Conservation (phyloP, 2,797 vertebrate genomes). For the Gephyroberyx darwinii region DNA sequence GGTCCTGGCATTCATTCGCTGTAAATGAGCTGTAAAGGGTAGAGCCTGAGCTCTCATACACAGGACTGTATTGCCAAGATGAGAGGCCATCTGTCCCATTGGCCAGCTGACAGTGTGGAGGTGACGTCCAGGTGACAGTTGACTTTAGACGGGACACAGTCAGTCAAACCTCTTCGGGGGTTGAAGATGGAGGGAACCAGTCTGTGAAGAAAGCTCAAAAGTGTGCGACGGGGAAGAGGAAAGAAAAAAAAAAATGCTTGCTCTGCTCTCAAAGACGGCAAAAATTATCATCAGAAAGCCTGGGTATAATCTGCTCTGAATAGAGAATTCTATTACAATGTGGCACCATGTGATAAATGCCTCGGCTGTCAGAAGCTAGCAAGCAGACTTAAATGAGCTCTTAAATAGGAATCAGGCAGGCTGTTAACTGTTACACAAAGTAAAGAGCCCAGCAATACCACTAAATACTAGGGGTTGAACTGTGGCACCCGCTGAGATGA, state of each 20-base stretch:
- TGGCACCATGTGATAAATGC: conserved; percentile 74
- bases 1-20: conserved; percentile 21
- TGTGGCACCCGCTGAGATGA: conserved; percentile 49
- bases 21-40: conserved; percentile 40
- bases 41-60: conserved; percentile 6
- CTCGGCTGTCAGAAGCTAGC: conserved; percentile 71
- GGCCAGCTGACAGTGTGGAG: conserved; percentile 39
- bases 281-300: conserved; percentile 80
- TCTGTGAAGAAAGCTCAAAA: conserved; percentile 55
- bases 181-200: conserved; percentile 30
- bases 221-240: conserved; percentile 46
- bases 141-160: conserved; percentile 45
- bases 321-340: conserved; percentile 78
- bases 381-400: conserved; percentile 74
- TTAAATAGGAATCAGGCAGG: conserved; percentile 67
- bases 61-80: conserved; percentile 16
- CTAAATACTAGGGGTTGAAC: conserved; percentile 46
- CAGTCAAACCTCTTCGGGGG: conserved; percentile 31
- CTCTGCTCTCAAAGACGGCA: conserved; percentile 69
- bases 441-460: conserved; percentile 54
- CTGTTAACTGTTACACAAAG: conserved; percentile 67
- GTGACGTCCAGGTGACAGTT: conserved; percentile 51
- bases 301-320: conserved; percentile 79
- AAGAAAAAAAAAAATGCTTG: conserved; percentile 27
- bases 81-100: conserved; percentile 55